These are phyloP conservation scores for Diabrotica balteata DNA, from an alignment of 2,888 invertebrate species.

Conservation along the genomic window DNA sequence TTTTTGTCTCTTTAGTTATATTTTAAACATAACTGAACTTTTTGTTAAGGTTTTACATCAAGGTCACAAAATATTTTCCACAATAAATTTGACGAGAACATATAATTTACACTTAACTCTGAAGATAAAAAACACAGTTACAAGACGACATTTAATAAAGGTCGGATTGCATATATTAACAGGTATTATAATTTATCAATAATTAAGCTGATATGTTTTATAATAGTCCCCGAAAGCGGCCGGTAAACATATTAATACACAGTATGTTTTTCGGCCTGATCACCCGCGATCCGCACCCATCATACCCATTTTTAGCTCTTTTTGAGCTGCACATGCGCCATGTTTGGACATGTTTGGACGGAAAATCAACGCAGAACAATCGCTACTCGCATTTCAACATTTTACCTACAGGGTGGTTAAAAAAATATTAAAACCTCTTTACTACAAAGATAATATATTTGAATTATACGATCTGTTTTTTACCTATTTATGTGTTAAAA, in stretches of 20 bases:
- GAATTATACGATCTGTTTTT: no score
- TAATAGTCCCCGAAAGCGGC: slow-evolving; percentile 70
- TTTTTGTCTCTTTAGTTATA: no score
- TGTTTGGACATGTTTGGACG: slow-evolving; percentile 59
- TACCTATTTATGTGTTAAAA: no score
- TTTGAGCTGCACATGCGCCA: slow-evolving; percentile 59
- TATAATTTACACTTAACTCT: slow-evolving; percentile 56
- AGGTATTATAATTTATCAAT: slow-evolving; percentile 63
- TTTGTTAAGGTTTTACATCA: slow-evolving; percentile 32
- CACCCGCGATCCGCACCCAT: slow-evolving; percentile 60
- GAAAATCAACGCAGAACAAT: slow-evolving; percentile 60
- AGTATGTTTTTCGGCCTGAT: slow-evolving; percentile 47
- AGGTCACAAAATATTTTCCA: slow-evolving; percentile 47
- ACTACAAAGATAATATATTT: no score
- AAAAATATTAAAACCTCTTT: not conserved
- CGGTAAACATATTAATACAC: slow-evolving; percentile 44
- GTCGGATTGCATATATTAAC: slow-evolving; percentile 62
- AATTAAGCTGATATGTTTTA: slow-evolving; percentile 77
- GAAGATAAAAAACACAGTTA: slow-evolving; percentile 59
- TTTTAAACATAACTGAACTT: not conserved
- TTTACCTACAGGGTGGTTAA: slow-evolving; percentile 17
- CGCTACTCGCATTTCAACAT: slow-evolving; percentile 26
- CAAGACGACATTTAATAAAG: slow-evolving; percentile 61
- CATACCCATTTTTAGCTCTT: slow-evolving; percentile 53
- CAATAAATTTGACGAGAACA: slow-evolving; percentile 51